Conservation (phyloP, 1,140 invertebrate species). For the Cydia pomonella region DNA sequence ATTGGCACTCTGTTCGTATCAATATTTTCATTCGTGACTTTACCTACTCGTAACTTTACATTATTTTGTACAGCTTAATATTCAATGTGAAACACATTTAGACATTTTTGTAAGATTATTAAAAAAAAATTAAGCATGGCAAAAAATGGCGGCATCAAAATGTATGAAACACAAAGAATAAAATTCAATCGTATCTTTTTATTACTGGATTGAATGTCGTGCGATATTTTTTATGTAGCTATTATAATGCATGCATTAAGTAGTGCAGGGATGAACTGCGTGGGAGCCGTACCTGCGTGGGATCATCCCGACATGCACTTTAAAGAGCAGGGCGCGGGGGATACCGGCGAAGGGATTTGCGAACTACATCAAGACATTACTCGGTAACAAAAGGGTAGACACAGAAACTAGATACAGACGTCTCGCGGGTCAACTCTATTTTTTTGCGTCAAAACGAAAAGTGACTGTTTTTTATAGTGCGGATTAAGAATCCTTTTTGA, state of each 20-base stretch:
- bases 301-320: neutral
- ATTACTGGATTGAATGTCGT: slow-evolving; percentile 1
- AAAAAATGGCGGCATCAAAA: neutral
- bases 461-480: slow-evolving; percentile 5
- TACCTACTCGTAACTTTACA: no score
- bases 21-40: no score
- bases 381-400: slow-evolving; percentile 1
- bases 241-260: slow-evolving; percentile 17
- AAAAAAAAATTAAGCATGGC: neutral
- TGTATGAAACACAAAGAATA: neutral
- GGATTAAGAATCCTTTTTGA: slow-evolving; percentile 16
- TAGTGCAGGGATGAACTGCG: slow-evolving; percentile 8
- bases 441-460: slow-evolving; percentile 26
- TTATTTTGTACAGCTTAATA: no score
- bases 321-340: slow-evolving; percentile 1
- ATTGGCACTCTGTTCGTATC: no score
- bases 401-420: neutral
- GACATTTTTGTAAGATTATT: neutral
- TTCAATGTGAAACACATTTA: neutral
- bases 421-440: neutral
- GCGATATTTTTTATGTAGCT: neutral
- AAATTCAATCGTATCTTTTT: slow-evolving; percentile 6
- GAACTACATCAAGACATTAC: slow-evolving; percentile 17
- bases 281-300: slow-evolving; percentile 27
- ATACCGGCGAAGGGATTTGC: slow-evolving; percentile 15